These are phyloP conservation scores for Mystacides longicornis DNA, from an alignment of 2,888 invertebrate species.

Conservation along the genomic window DNA sequence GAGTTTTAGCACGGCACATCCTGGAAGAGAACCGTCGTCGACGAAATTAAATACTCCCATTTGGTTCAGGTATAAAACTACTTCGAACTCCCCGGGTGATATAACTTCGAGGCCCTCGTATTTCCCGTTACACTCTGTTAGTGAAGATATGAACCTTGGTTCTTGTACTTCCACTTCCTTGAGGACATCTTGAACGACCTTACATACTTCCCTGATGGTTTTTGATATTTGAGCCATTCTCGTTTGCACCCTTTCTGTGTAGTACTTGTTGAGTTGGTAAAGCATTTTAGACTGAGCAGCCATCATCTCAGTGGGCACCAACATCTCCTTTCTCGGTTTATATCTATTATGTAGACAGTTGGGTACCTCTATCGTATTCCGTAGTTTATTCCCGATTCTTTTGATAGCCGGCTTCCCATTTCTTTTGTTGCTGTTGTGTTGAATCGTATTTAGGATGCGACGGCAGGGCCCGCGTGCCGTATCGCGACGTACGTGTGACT, in stretches of 20 bases:
- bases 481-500: conserved; percentile 15
- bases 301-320: conserved; percentile 89
- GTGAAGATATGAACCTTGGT: conserved; percentile 85
- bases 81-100: conserved; percentile 89
- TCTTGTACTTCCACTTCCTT: conserved; percentile 95
- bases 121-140: conserved; percentile 81
- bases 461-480: conserved; percentile 8
- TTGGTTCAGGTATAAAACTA: conserved; percentile 89
- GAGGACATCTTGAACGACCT: conserved; percentile 88
- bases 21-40: conserved; percentile 87
- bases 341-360: neutral
- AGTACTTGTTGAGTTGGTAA: conserved; percentile 92
- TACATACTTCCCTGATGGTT: conserved; percentile 81
- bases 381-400: neutral
- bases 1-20: conserved; percentile 90
- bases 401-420: conserved; percentile 10
- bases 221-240: conserved; percentile 81
- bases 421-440: conserved; percentile 5
- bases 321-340: conserved; percentile 52
- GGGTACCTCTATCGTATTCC: neutral
- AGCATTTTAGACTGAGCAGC: conserved; percentile 91
- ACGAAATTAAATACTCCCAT: conserved; percentile 98
- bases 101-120: conserved; percentile 92
- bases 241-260: conserved; percentile 82
- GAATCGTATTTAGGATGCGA: conserved; percentile 8